Evolutionary conservation across 2,888 invertebrate species (phyloP).

Genomic region (Cheiracanthium punctorium): DNA sequence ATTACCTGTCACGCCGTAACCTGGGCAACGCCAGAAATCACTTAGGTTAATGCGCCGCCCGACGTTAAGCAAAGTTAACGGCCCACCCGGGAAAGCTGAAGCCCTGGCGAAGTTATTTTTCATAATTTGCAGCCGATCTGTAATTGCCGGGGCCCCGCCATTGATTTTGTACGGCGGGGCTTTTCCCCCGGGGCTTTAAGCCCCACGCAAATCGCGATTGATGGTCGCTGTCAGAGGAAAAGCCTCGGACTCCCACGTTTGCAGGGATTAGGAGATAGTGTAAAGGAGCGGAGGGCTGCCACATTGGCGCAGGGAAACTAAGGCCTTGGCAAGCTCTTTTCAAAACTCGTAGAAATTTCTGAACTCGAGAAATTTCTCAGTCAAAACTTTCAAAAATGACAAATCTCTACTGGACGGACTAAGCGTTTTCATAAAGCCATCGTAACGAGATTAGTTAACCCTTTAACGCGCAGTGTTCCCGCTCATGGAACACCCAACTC

Average conservation of each 20-base stretch:
- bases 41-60: constrained; percentile 68
- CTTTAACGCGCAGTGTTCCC: too few relatives aligned
- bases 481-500: too few relatives aligned
- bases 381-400: too few relatives aligned
- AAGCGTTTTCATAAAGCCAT: too few relatives aligned
- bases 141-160: constrained; percentile 68
- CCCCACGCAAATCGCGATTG: constrained; percentile 68
- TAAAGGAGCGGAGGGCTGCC: constrained; percentile 14
- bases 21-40: constrained; percentile 68
- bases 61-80: constrained; percentile 68
- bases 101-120: constrained; percentile 65
- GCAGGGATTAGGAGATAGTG: constrained; percentile 52
- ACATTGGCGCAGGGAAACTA: background rate
- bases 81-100: constrained; percentile 55
- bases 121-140: constrained; percentile 71
- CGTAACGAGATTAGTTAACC: too few relatives aligned
- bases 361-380: too few relatives aligned
- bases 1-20: constrained; percentile 67
- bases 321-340: background rate
- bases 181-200: constrained; percentile 47
- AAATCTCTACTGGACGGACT: too few relatives aligned
- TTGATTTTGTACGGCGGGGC: constrained; percentile 59
- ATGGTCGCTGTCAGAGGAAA: constrained; percentile 67
- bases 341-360: background rate
- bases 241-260: constrained; percentile 50